These are phyloP conservation scores for Cavia porcellus DNA, from an alignment of 2,113 vertebrate genomes.

Conservation along the genomic window DNA sequence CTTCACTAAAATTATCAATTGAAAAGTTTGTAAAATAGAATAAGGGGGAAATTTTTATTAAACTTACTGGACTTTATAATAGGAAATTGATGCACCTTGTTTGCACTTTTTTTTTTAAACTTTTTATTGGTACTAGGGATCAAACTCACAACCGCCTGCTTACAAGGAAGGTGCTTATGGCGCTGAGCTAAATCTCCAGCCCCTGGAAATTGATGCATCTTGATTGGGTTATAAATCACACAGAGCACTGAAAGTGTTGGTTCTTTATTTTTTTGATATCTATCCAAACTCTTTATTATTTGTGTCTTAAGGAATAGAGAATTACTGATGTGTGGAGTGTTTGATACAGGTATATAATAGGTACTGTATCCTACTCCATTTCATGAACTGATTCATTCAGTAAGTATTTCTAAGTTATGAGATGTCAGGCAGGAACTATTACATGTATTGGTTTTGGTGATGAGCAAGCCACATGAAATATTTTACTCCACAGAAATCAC, in stretches of 20 bases:
- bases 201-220: too few species aligned
- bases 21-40: not conserved
- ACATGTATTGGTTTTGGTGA: not conserved
- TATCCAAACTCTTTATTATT: not conserved
- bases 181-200: too few species aligned
- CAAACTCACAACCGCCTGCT: too few species aligned
- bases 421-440: not conserved
- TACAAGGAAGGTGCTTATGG: too few species aligned
- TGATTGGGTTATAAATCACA: not conserved
- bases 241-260: not conserved
- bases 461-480: not conserved
- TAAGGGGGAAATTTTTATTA: not conserved
- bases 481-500: not conserved
- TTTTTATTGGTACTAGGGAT: too few species aligned
- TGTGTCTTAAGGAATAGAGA: not conserved
- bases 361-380: not conserved
- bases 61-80: not conserved
- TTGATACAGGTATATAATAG: not conserved
- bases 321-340: not conserved
- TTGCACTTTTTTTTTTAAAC: too few species aligned
- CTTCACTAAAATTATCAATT: not conserved
- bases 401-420: not conserved
- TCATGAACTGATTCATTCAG: not conserved
- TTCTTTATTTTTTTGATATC: not conserved
- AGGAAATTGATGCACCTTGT: not conserved